These are phyloP conservation scores for Misgurnus anguillicaudatus DNA, from an alignment of 2,113 vertebrate species.

Conservation along the genomic window DNA sequence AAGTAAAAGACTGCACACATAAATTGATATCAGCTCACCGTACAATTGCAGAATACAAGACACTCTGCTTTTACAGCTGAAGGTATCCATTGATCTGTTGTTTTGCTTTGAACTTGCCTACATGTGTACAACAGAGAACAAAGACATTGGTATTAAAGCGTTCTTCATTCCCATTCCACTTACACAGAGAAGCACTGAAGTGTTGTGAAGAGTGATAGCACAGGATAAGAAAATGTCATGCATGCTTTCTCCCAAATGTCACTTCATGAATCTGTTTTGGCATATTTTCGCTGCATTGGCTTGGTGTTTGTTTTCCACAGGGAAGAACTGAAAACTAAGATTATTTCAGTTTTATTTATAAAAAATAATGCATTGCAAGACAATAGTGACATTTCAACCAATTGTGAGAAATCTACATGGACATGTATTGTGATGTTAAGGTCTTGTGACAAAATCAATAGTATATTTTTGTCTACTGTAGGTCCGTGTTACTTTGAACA, in stretches of 20 bases:
- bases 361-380: background rate
- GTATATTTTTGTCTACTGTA: no score
- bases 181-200: slow-evolving; percentile 19
- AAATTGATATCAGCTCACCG: background rate
- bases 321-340: no score
- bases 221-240: slow-evolving; percentile 53
- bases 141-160: slow-evolving; percentile 48
- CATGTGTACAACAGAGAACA: slow-evolving; percentile 32
- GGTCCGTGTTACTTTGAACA: no score
- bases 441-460: no score
- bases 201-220: slow-evolving; percentile 39
- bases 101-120: slow-evolving; percentile 22
- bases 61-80: background rate
- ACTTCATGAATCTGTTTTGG: slow-evolving; percentile 40
- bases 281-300: slow-evolving; percentile 29
- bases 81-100: background rate
- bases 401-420: background rate
- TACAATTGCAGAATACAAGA: background rate
- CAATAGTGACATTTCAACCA: background rate
- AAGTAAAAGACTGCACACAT: background rate
- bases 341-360: background rate
- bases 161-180: slow-evolving; percentile 30
- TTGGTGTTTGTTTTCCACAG: background rate
- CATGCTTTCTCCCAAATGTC: slow-evolving; percentile 52
- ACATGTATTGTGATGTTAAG: no score